Evolutionary conservation across 2,888 invertebrate genomes (phyloP).

Genomic region (Acrobasis suavella): DNA sequence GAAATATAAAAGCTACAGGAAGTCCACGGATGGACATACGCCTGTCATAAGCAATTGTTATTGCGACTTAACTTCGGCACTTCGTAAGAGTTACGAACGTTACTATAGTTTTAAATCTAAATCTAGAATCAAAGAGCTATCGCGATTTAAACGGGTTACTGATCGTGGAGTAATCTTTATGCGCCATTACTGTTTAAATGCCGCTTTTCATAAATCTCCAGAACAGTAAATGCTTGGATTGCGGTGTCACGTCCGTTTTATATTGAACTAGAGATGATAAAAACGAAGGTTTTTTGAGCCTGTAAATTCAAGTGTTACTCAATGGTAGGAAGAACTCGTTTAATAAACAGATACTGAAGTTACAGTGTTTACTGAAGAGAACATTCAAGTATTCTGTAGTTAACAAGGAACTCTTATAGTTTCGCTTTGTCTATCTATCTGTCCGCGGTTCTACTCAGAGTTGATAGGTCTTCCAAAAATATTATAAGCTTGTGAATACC

Average conservation of each 20-base stretch:
- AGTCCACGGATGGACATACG: no score
- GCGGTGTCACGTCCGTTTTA: constrained; percentile 13
- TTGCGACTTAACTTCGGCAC: not conserved
- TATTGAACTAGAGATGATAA: constrained; percentile 7
- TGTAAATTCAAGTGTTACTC: not conserved
- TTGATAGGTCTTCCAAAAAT: no score
- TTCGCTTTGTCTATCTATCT: no score
- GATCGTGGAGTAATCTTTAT: constrained; percentile 8
- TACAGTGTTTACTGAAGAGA: no score
- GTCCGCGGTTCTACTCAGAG: no score
- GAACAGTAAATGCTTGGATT: constrained; percentile 11
- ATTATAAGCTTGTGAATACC: no score
- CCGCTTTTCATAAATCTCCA: constrained; percentile 6
- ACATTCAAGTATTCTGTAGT: no score
- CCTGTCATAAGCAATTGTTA: no score
- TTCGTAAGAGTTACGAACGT: not conserved
- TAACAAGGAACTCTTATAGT: no score
- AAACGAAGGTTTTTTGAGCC: not conserved
- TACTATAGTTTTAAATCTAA: constrained; percentile 14
- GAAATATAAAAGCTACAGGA: no score
- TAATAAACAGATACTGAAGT: no score
- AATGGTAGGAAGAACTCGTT: no score
- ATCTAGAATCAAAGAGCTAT: constrained; percentile 3
- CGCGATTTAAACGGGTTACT: not conserved
- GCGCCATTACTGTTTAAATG: constrained; percentile 17